A percentile compares a stretch with the other conserved stretches of the same genome.
These are phyloP conservation scores for Podarcis lilfordi DNA, from an alignment of 2,797 vertebrate genomes.

Conservation along the genomic window DNA sequence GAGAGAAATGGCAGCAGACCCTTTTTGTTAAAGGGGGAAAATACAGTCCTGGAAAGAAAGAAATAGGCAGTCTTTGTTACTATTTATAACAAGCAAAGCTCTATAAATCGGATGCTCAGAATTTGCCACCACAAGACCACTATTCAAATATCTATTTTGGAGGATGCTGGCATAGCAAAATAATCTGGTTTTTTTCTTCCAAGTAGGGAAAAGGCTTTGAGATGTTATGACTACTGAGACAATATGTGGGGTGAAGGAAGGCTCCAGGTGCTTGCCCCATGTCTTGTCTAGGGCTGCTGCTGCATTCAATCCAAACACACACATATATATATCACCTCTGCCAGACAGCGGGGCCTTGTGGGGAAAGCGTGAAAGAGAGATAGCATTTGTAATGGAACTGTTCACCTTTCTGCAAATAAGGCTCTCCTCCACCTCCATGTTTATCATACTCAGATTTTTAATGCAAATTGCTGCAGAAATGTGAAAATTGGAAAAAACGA, in stretches of 20 bases:
- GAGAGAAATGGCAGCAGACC: rapidly evolving
- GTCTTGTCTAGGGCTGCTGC: no score
- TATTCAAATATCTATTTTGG: not conserved
- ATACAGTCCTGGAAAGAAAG: rapidly evolving
- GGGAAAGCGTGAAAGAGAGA: not conserved
- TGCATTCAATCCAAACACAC: not conserved
- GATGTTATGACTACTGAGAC: not conserved
- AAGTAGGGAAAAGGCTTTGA: not conserved
- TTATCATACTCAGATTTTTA: no score
- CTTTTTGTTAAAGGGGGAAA: rapidly evolving
- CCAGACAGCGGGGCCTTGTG: not conserved
- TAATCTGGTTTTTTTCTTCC: rapidly evolving
- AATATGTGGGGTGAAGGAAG: no score
- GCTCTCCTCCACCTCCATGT: no score
- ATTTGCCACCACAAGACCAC: not conserved
- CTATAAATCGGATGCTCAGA: not conserved
- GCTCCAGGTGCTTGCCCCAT: no score
- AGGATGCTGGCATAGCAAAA: not conserved
- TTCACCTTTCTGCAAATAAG: no score
- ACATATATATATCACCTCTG: not conserved
- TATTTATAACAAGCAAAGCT: not conserved
- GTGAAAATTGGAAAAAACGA: no score
- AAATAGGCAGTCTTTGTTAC: not conserved
- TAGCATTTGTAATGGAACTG: no score
- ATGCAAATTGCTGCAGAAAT: no score